Base-by-base conservation (phyloP, 2,113 vertebrate genomes). In the Corythornis cristatus region DNA sequence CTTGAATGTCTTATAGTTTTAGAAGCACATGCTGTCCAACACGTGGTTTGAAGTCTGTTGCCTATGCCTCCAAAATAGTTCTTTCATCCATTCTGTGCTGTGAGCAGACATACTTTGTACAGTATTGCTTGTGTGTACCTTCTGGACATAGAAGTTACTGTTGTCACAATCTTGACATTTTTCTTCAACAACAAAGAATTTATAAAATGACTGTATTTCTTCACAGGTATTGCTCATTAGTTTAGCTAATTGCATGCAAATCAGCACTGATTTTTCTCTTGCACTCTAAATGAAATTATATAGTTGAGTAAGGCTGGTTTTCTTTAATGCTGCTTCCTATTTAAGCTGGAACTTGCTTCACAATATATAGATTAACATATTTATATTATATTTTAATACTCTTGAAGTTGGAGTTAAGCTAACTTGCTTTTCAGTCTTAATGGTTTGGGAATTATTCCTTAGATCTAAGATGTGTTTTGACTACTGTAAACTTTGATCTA, bases 101-200 rank as follows among this genome's bases (percentile, higher is more conserved):
- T 15, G 37, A 50, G 35, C 15, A 29, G 46, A 14, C 33, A 8
- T 31, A 4, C 11, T 15, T 3, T 1, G 28, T 28, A 12, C 31
- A 4, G 16, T 14, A 3, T n/a, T 23, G 53, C 29, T 54, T 1
- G 0, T 7, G 15, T 33, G 16, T 13, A 28, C 14, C 7, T 53
- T 33, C 13, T 4, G 19, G 31, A 33, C 50, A 45, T 3, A 10
- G 5, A 64, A 51, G 17, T 75, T 43, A 25, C 0, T 53, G 33
- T 20, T 60, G 31, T 10, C 25, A 54, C 46, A 56, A 31, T 18
- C 50, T 15, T 20, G 19, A 33, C 33, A 33, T 33, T 33, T 33
- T 53, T 42, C 25, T 60, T 40, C 37, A 50, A 21, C 53, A n/a
- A 72, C 35, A 9, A 66, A 31, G 13, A 43, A 15, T 31, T 60